Conservation (phyloP, 2,888 invertebrate species). For the Trisateles emortualis region DNA sequence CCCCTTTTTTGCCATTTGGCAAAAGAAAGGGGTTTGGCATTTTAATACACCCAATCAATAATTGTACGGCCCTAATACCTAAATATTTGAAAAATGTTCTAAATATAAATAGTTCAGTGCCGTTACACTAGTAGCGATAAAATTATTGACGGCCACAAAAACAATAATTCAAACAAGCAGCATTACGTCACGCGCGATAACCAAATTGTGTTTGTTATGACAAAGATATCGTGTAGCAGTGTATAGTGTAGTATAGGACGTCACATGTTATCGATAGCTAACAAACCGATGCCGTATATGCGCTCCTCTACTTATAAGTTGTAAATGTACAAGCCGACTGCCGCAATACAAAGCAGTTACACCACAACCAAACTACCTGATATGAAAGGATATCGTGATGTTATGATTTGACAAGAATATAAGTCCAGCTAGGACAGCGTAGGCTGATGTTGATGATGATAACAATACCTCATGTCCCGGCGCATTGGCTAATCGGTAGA, state of each 20-base stretch:
- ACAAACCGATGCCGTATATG: conserved; percentile 1
- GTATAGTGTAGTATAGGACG: conserved; percentile 33
- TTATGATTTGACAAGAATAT: no score
- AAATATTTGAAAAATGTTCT: neutral
- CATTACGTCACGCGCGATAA: conserved; percentile 54
- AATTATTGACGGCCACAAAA: conserved; percentile 28
- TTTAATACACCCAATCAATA: no score
- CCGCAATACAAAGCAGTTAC: no score
- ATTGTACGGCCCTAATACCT: no score
- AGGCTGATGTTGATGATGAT: no score
- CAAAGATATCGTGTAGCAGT: conserved; percentile 22
- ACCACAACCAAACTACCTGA: no score
- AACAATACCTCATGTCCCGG: no score
- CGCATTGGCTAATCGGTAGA: no score
- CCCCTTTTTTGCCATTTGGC: no score
- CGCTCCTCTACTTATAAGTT: neutral
- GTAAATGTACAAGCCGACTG: neutral
- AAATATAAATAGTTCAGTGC: conserved; percentile 1
- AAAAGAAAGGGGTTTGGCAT: no score
- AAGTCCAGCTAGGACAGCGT: no score
- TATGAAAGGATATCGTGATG: no score
- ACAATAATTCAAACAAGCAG: conserved; percentile 45
- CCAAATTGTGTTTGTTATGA: conserved; percentile 34
- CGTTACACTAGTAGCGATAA: conserved; percentile 25
- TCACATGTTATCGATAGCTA: conserved; percentile 31